Conservation (phyloP, 1,140 invertebrate genomes). For the Sycobia sp. region DNA sequence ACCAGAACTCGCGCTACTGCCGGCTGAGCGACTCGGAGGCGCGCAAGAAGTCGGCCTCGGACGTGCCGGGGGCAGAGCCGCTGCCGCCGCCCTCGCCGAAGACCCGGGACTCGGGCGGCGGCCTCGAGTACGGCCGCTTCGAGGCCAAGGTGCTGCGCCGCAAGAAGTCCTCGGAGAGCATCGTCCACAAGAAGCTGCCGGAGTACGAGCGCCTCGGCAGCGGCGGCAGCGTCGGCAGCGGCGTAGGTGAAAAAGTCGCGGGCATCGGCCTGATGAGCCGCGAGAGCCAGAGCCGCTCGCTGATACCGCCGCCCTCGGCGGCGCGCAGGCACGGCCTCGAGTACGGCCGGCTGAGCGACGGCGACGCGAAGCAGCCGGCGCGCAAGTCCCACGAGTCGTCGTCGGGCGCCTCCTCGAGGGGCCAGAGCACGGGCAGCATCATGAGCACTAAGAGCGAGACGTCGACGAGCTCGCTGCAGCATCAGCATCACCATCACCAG, state of each 20-base stretch:
- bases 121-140: constrained; percentile 54
- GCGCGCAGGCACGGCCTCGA: constrained; percentile 62
- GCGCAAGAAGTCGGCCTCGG: constrained; percentile 57
- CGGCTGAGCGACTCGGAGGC: constrained; percentile 66
- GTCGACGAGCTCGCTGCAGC: constrained; percentile 64
- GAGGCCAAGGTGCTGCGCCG: constrained; percentile 53
- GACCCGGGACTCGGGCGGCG: constrained; percentile 52
- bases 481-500: too few relatives aligned
- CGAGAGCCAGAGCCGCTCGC: constrained; percentile 65
- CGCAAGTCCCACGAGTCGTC: constrained; percentile 32
- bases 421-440: constrained; percentile 59
- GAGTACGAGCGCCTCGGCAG: constrained; percentile 54
- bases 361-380: constrained; percentile 57
- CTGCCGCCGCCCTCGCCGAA: constrained; percentile 35
- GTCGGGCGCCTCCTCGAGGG: constrained; percentile 40
- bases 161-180: constrained; percentile 64
- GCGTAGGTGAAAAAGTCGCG: too few relatives aligned
- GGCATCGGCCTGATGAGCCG: constrained; percentile 47
- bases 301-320: constrained; percentile 67
- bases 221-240: neutral
- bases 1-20: constrained; percentile 64
- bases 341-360: constrained; percentile 66
- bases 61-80: neutral
- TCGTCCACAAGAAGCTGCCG: constrained; percentile 46
- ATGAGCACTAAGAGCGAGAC: constrained; percentile 61